Evolutionary conservation across 1,140 invertebrate genomes (phyloP), one percentile per base, ranked within the genome.

Genomic region (silkworm (Bombyx mori)): DNA sequence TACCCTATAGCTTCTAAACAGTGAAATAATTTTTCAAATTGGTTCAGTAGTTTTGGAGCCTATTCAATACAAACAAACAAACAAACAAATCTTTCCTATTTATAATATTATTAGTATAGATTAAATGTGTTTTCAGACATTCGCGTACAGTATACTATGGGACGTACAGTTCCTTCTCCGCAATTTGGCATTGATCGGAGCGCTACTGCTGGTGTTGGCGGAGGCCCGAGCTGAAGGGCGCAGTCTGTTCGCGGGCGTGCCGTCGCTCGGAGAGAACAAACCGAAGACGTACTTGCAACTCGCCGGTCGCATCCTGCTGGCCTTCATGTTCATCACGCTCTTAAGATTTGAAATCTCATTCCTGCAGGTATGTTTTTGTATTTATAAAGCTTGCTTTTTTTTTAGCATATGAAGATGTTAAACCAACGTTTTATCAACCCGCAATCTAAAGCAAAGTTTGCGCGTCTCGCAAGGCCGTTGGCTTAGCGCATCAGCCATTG

Each of bases 271-370:
- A 49, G 97, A 99, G 65, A 99, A 99, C 88, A 99, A 98, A 76
- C 98, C 97, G 12, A 99, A 99, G 88, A 98, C 96, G 71, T 97
- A 99, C 81, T 90, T 99, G 76, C 98, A 99, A 89, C 89, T 99
- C 3, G 95, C 97, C 60, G 99, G 99, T 42, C 92, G 99, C 65
- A 93, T 99, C 61, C 90, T 99, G 10, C 89, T 99, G 18, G 98
- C 99, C 8, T 98, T 99, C 86, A 99, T 99, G 99, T 99, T 99
- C 83, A 92, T 99, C 62, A 99, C 98, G 1, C 88, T 99, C 12
- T 92, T 99, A 54, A 92, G 97, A 70, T 96, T 99, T 76, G 98
- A 99, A 82, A 87, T 97, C 45, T 95, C 94, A 48, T 94, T 97
- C 77, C 84, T 98, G 66, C 95, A 97, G 90, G 94, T 96, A 66